These are phyloP conservation scores for Anabacerthia variegaticeps DNA, from an alignment of 2,797 vertebrate genomes.

Conservation along the genomic window DNA sequence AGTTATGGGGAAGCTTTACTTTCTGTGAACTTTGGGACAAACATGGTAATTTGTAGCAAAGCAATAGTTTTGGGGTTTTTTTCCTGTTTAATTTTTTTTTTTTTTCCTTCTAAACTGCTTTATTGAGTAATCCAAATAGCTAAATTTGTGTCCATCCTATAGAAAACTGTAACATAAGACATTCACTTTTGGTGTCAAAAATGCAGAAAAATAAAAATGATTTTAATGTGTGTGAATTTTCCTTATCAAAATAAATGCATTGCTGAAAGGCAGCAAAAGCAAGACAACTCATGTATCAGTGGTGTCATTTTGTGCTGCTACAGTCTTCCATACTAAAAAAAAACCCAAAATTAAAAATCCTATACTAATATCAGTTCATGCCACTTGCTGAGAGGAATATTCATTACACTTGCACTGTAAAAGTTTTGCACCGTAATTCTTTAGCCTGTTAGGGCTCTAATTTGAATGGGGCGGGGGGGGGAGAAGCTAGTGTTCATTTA, in stretches of 20 bases:
- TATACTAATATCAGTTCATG: constrained; percentile 26
- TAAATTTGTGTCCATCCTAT: constrained; percentile 64
- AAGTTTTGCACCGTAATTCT: not conserved
- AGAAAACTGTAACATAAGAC: constrained; percentile 62
- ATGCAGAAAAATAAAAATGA: constrained; percentile 63
- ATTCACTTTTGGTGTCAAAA: constrained; percentile 69
- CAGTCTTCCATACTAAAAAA: not conserved
- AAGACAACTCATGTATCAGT: constrained; percentile 4
- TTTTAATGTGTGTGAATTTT: constrained; percentile 68
- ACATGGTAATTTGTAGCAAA: constrained; percentile 48
- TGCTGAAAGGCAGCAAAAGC: constrained; percentile 67
- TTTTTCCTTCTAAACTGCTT: constrained; percentile 46
- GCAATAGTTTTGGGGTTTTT: constrained; percentile 16
- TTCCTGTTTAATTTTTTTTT: constrained; percentile 19
- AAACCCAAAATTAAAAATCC: not conserved
- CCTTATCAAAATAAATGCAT: constrained; percentile 57
- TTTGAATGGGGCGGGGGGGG: not conserved
- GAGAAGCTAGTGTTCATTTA: not conserved
- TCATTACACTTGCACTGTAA: not conserved
- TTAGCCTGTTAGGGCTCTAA: not conserved
- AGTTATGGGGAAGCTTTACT: constrained; percentile 58
- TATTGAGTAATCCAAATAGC: constrained; percentile 50
- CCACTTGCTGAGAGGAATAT: not conserved
- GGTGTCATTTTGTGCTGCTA: constrained; percentile 65
- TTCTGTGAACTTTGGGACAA: constrained; percentile 38